phyloP scores from a whole-genome alignment of 2,797 vertebrate species.

The Crocodylus rhombifer region DNA sequence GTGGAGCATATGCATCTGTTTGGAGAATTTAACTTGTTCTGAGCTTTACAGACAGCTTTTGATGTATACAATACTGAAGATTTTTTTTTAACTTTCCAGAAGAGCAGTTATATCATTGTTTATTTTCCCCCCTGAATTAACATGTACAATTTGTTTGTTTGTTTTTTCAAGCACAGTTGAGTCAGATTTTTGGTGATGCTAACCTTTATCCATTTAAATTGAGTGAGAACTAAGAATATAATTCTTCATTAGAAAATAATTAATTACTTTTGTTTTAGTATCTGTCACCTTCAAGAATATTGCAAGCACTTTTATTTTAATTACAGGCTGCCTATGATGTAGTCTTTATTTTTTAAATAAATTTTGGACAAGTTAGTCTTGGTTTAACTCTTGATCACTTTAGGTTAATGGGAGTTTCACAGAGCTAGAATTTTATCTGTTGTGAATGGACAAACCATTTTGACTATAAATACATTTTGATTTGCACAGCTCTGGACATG shows the following conservation, averaged over 20 bases:
- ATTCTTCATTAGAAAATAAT: neutral
- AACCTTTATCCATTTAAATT: neutral
- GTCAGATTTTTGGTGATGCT: neutral
- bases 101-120: neutral
- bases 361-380: neutral
- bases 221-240: neutral
- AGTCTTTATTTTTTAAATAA: neutral
- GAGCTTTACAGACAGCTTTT: neutral
- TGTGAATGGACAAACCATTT: neutral
- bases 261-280: neutral
- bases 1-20: neutral
- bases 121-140: neutral
- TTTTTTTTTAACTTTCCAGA: neutral
- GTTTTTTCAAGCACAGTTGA: neutral
- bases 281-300: rapidly evolving
- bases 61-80: neutral
- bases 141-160: neutral
- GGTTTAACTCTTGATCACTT: neutral
- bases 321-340: neutral
- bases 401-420: neutral
- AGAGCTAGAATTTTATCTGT: neutral
- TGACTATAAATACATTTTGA: neutral
- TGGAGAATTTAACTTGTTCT: neutral
- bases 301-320: neutral
- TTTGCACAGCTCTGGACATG: neutral